Percentiles rank a stretch among this genome's conserved stretches.
Evolutionary conservation across 2,888 invertebrate species (phyloP).

Genomic region (Melipona beecheii): DNA sequence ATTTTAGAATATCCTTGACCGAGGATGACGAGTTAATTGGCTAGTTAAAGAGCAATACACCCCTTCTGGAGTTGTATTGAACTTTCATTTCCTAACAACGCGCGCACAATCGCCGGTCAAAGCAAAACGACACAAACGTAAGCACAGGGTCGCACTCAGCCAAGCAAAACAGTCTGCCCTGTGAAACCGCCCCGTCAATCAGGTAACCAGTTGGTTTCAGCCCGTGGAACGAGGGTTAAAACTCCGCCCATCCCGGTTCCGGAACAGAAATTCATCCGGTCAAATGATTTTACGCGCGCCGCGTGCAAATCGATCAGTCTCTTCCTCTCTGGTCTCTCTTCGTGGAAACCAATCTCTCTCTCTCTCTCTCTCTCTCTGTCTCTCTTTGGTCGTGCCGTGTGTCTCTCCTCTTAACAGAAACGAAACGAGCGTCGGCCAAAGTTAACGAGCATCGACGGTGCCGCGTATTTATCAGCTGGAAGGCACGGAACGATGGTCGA

Average conservation of each 20-base stretch:
- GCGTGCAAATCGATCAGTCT: constrained; percentile 33
- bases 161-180: neutral
- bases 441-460: constrained; percentile 57
- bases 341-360: no score
- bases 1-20: no score
- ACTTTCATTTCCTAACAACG: neutral
- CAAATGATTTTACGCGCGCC: constrained; percentile 30
- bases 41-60: no score
- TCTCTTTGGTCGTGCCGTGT: no score
- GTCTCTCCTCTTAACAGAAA: constrained; percentile 43
- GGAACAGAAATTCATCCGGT: constrained; percentile 20
- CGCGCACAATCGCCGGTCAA: no score
- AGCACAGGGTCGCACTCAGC: neutral
- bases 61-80: no score
- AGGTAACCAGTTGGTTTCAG: constrained; percentile 6
- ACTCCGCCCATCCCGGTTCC: neutral
- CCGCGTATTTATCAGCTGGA: constrained; percentile 57
- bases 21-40: no score
- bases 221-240: constrained; percentile 8
- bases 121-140: neutral
- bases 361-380: no score
- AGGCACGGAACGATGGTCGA: constrained; percentile 63
- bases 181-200: constrained; percentile 17
- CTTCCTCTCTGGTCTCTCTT: neutral
- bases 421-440: constrained; percentile 52